Conservation (phyloP, 2,113 vertebrate species). For the Propithecus coquereli region DNA sequence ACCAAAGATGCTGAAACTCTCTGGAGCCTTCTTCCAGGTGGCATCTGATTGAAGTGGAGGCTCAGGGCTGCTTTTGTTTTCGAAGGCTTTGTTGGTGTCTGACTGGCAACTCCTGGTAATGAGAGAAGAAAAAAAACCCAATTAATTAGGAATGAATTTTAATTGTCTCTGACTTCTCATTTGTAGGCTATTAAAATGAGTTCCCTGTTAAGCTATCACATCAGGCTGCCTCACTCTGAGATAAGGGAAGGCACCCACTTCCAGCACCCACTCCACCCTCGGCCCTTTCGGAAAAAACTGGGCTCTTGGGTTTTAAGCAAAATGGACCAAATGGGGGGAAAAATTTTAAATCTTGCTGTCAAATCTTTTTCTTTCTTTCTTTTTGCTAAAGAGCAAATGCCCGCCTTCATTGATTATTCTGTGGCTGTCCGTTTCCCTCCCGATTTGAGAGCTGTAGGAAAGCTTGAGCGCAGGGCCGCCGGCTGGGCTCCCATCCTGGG, state of each 20-base stretch:
- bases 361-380: constrained; percentile 12
- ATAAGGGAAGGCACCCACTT: not conserved
- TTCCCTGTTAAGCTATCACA: constrained; percentile 64
- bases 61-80: not conserved
- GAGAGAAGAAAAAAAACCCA: constrained; percentile 66
- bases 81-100: constrained; percentile 26
- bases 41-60: not conserved
- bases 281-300: not conserved
- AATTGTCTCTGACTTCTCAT: constrained; percentile 73
- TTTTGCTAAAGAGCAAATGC: not conserved
- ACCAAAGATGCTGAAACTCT: accelerated
- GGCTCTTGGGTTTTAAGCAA: constrained; percentile 35
- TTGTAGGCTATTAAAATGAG: constrained; percentile 61
- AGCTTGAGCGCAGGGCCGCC: not conserved
- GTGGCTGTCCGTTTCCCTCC: not conserved
- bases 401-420: not conserved
- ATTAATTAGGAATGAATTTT: constrained; percentile 75
- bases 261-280: not conserved
- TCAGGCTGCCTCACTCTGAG: not conserved
- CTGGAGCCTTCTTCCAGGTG: not conserved
- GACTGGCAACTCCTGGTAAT: constrained; percentile 68
- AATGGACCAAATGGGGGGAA: not conserved
- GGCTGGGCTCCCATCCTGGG: constrained; percentile 6
- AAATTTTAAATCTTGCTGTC: not conserved
- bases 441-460: not conserved